A percentile compares a stretch with the other conserved stretches of the same genome.
Conservation (phyloP, 2,113 vertebrate genomes). For the human region GRCh38 chr15:39403001-39403500, state of each 20-base stretch:
- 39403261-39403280: not conserved
- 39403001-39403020: not conserved
- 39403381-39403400: not conserved
- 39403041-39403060: not conserved
- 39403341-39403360: not conserved
- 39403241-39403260: not conserved
- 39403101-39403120: not conserved
- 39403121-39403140: not conserved
- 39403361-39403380: not conserved
- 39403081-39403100: not conserved
- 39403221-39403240: not conserved
- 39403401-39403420: not conserved
- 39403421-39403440: not conserved
- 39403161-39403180: not conserved
- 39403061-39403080: not conserved
- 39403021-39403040: not conserved
- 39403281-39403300: not conserved
- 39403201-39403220: not conserved
- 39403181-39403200: not conserved
- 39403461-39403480: not conserved
- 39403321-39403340: not conserved
- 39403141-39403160: not conserved
- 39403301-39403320: not conserved
- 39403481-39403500: not conserved
- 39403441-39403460: not conserved